Evolutionary conservation across 2,797 vertebrate genomes (phyloP).

Genomic region (Malacoraja senta): DNA sequence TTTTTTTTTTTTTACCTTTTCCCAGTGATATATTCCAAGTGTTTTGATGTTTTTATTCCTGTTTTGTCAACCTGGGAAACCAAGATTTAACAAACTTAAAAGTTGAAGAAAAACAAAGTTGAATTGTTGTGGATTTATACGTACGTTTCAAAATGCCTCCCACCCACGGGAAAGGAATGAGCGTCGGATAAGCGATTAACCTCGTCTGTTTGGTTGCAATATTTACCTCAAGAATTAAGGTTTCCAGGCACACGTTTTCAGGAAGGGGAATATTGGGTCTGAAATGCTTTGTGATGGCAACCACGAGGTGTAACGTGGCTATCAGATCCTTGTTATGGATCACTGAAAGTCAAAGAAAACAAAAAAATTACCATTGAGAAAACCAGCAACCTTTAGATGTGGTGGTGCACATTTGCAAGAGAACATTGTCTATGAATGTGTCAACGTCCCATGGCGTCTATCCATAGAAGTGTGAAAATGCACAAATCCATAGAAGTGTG

Average conservation of each 20-base stretch:
- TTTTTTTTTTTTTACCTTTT: conserved; percentile 54
- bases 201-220: background rate
- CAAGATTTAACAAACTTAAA: background rate
- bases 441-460: no score
- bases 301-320: conserved; percentile 80
- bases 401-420: background rate
- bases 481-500: no score
- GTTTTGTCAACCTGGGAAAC: conserved; percentile 60
- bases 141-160: background rate
- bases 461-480: no score
- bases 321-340: conserved; percentile 81
- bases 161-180: background rate
- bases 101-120: background rate
- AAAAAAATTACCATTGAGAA: background rate
- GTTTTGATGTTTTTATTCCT: conserved; percentile 68
- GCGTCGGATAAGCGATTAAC: background rate
- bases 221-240: conserved; percentile 71
- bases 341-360: conserved; percentile 55
- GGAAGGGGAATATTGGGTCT: conserved; percentile 70
- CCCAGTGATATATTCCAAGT: conserved; percentile 66
- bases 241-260: conserved; percentile 68
- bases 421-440: background rate
- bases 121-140: background rate
- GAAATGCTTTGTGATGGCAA: conserved; percentile 76
- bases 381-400: background rate